Evolutionary conservation across 2,797 vertebrate genomes (phyloP).

Genomic region (Cuculus canorus): DNA sequence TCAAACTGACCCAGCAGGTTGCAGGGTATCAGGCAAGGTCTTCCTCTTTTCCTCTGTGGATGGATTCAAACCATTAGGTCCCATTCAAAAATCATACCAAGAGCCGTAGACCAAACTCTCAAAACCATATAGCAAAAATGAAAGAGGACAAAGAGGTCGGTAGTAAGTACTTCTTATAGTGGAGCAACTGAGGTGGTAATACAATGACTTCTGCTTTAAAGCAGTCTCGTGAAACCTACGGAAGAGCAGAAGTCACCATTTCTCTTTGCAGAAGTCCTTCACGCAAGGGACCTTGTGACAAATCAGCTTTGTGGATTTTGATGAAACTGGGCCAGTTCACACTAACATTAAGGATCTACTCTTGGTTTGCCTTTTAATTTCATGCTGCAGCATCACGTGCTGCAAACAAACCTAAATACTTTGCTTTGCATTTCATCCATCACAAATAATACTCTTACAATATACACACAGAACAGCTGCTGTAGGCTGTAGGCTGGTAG

Average conservation of each 20-base stretch:
- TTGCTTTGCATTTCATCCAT: neutral
- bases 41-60: neutral
- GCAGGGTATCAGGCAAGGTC: neutral
- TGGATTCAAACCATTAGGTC: neutral
- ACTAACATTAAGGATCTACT: neutral
- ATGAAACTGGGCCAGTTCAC: neutral
- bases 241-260: neutral
- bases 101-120: neutral
- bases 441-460: neutral
- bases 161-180: neutral
- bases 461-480: neutral
- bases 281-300: fast-evolving
- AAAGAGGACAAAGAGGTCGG: constrained; percentile 3
- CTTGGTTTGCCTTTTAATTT: neutral
- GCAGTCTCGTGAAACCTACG: neutral
- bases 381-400: neutral
- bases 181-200: neutral
- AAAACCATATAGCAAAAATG: neutral
- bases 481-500: neutral
- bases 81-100: neutral
- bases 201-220: neutral
- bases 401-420: neutral
- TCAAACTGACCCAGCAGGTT: neutral
- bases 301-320: neutral
- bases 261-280: neutral